Evolutionary conservation across 1,140 invertebrate species (phyloP).

Genomic region (Monochamus saltuarius): DNA sequence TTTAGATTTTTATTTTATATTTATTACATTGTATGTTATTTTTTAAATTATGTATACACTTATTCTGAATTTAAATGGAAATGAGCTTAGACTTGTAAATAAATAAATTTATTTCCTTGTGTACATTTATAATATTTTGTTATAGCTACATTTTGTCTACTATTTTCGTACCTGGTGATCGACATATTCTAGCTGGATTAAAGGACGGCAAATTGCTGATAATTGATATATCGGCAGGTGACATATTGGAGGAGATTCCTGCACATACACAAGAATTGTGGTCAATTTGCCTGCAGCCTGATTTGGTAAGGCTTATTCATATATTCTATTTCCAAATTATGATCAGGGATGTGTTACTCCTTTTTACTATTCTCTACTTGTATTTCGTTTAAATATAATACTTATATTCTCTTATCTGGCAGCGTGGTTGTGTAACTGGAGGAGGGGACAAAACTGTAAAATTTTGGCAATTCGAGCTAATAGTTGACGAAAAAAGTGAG

Average conservation of each 20-base stretch:
- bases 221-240: conserved; percentile 80
- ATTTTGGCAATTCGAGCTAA: conserved; percentile 92
- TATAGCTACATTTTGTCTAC: conserved; percentile 68
- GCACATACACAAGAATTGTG: conserved; percentile 82
- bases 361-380: too few relatives aligned
- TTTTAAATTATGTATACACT: too few relatives aligned
- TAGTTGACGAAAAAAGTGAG: conserved; percentile 63
- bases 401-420: conserved; percentile 49
- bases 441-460: conserved; percentile 88
- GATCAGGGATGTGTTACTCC: neutral
- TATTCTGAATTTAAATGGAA: too few relatives aligned
- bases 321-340: neutral
- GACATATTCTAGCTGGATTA: conserved; percentile 85
- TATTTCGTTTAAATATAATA: too few relatives aligned
- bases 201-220: conserved; percentile 86
- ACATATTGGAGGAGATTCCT: conserved; percentile 72
- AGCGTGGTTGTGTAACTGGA: conserved; percentile 81
- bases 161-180: conserved; percentile 89
- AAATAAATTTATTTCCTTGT: conserved; percentile 4
- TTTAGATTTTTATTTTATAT: too few relatives aligned
- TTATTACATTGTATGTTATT: too few relatives aligned
- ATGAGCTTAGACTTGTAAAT: too few relatives aligned
- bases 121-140: conserved; percentile 20
- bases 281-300: conserved; percentile 73
- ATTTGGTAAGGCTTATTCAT: conserved; percentile 60